Conservation (phyloP, 2,888 invertebrate species). For the Amiota communis region DNA sequence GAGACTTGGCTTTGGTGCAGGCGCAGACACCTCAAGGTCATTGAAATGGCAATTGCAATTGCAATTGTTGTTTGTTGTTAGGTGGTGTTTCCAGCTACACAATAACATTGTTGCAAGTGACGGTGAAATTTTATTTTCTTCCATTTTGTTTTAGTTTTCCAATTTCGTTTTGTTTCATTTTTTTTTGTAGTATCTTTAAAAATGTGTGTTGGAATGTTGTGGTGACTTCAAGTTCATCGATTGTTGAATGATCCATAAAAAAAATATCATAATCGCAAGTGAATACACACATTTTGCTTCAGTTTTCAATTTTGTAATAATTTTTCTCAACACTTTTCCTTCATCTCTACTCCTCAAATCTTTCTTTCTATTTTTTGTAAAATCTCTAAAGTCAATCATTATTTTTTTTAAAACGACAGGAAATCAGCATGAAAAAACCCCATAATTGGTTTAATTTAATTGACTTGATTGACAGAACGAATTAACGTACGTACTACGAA, state of each 20-base stretch:
- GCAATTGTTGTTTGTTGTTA: conserved; percentile 15
- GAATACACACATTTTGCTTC: too few species aligned
- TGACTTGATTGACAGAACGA: conserved; percentile 8
- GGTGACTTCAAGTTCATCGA: neutral
- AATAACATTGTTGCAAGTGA: neutral
- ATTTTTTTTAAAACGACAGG: neutral
- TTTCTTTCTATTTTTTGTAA: neutral
- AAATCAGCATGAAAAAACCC: neutral
- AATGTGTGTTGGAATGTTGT: neutral
- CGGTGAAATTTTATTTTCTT: conserved; percentile 40
- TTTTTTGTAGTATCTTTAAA: neutral
- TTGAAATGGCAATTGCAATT: conserved; percentile 50
- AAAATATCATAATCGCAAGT: too few species aligned
- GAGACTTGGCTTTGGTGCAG: conserved; percentile 19
- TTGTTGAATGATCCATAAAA: too few species aligned
- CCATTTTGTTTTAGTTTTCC: conserved; percentile 27
- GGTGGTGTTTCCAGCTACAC: too few species aligned
- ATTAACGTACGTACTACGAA: neutral
- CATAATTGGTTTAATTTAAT: conserved; percentile 1
- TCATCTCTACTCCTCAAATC: neutral
- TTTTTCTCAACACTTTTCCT: neutral
- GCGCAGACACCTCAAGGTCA: conserved; percentile 59
- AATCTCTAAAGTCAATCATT: neutral
- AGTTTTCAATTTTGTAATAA: neutral
- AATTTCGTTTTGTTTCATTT: neutral